Conservation (phyloP, 2,113 vertebrate genomes). For the Prionailurus viverrinus region DNA sequence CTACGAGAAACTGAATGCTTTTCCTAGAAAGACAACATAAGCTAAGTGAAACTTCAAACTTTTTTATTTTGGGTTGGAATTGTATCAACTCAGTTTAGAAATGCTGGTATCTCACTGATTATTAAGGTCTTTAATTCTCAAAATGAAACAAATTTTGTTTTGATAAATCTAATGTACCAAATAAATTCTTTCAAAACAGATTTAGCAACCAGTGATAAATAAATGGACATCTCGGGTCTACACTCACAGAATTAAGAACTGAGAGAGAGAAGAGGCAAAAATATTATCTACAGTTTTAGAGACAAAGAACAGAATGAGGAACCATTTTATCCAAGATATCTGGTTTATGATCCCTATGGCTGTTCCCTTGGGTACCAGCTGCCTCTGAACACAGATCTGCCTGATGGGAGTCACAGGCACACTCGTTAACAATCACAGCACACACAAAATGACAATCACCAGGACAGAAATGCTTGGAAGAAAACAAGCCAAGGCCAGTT, state of each 20-base stretch:
- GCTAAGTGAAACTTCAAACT: neutral
- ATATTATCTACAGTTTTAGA: constrained; percentile 46
- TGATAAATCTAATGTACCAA: constrained; percentile 55
- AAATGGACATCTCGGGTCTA: neutral
- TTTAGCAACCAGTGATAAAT: neutral
- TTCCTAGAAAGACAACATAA: neutral
- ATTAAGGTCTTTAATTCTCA: constrained; percentile 29
- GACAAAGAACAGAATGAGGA: constrained; percentile 65
- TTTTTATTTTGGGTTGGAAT: neutral
- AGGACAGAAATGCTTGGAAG: constrained; percentile 52
- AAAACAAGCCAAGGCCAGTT: constrained; percentile 50
- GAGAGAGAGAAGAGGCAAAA: neutral
- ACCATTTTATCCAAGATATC: constrained; percentile 57
- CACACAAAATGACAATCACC: constrained; percentile 51
- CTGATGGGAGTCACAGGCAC: constrained; percentile 29
- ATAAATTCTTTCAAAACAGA: constrained; percentile 39
- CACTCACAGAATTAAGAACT: constrained; percentile 12
- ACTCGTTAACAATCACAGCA: constrained; percentile 10
- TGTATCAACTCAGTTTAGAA: constrained; percentile 22
- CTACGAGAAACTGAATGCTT: neutral
- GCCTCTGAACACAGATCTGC: constrained; percentile 56
- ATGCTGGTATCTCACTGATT: neutral
- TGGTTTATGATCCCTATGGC: constrained; percentile 10
- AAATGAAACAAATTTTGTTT: constrained; percentile 52
- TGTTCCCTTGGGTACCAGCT: constrained; percentile 36